These are phyloP conservation scores for Morphnarchus princeps DNA, from an alignment of 2,113 vertebrate species.

Conservation along the genomic window DNA sequence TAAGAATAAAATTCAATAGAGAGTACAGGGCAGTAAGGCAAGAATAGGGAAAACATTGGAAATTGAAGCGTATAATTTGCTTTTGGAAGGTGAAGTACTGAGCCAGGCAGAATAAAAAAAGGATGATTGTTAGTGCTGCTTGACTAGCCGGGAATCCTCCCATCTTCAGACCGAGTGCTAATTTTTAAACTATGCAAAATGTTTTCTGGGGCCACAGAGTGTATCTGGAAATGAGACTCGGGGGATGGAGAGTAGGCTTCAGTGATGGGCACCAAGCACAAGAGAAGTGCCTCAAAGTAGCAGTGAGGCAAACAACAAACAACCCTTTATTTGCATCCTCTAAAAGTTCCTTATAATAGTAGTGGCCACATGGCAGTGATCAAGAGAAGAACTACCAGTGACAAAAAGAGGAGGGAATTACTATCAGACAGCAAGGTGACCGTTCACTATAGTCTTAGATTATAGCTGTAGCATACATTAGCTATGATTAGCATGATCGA, in stretches of 20 bases:
- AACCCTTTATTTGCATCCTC: not conserved
- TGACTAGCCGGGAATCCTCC: not conserved
- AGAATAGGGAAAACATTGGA: not conserved
- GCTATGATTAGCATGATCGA: not conserved
- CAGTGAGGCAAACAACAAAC: not conserved
- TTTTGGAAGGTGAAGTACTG: not conserved
- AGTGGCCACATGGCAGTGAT: not conserved
- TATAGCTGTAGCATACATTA: not conserved
- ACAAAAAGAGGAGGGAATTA: not conserved
- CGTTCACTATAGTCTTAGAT: not conserved
- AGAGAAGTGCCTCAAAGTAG: not conserved
- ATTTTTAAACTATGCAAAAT: not conserved
- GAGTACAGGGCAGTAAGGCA: not conserved
- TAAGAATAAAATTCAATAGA: not conserved
- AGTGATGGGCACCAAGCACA: not conserved
- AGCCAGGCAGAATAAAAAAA: not conserved
- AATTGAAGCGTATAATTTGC: not conserved
- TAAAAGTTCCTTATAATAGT: not conserved
- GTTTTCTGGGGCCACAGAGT: not conserved
- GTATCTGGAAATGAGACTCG: not conserved
- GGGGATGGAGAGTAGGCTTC: not conserved
- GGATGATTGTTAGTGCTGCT: not conserved
- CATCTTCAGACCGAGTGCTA: not conserved
- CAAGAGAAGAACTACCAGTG: not conserved
- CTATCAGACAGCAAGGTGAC: not conserved